Evolutionary conservation across 1,140 invertebrate genomes (phyloP).

Genomic region (Drosophila chauvacae): DNA sequence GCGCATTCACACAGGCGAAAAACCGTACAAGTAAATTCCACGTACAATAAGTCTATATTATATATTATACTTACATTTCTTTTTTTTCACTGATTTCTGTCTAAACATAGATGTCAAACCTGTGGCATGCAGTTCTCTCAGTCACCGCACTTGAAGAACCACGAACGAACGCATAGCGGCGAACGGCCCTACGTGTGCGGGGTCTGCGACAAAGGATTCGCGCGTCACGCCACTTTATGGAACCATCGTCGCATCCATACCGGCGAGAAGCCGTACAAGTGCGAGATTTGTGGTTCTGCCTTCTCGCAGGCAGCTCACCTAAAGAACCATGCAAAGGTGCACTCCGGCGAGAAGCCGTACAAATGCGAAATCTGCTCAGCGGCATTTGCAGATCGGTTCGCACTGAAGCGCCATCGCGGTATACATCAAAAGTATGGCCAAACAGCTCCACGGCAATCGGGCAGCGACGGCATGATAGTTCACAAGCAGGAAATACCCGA

Average conservation of each 20-base stretch:
- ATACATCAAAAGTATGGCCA: slow-evolving; percentile 91
- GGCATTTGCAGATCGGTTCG: slow-evolving; percentile 93
- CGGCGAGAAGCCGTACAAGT: slow-evolving; percentile 94
- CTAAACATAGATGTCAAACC: slow-evolving; percentile 88
- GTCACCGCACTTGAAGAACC: slow-evolving; percentile 95
- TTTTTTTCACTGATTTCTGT: not conserved
- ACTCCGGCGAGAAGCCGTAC: slow-evolving; percentile 89
- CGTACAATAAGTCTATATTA: too few relatives aligned
- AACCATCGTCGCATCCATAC: slow-evolving; percentile 97
- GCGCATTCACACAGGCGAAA: slow-evolving; percentile 92
- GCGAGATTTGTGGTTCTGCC: slow-evolving; percentile 92
- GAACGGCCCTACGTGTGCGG: slow-evolving; percentile 96
- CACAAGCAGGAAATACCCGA: slow-evolving; percentile 82
- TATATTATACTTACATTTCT: not conserved
- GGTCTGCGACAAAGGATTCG: slow-evolving; percentile 95
- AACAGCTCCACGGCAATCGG: slow-evolving; percentile 76
- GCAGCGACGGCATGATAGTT: slow-evolving; percentile 73
- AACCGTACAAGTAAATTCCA: slow-evolving; percentile 89
- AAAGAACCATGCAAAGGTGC: slow-evolving; percentile 93
- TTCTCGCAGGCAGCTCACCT: slow-evolving; percentile 95
- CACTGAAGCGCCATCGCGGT: slow-evolving; percentile 90
- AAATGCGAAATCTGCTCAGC: slow-evolving; percentile 94
- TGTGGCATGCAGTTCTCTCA: slow-evolving; percentile 95
- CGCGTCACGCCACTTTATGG: slow-evolving; percentile 93
- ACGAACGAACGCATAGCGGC: slow-evolving; percentile 95